phyloP scores from a whole-genome alignment of 2,797 vertebrate genomes.

The Pelobates cultripes region DNA sequence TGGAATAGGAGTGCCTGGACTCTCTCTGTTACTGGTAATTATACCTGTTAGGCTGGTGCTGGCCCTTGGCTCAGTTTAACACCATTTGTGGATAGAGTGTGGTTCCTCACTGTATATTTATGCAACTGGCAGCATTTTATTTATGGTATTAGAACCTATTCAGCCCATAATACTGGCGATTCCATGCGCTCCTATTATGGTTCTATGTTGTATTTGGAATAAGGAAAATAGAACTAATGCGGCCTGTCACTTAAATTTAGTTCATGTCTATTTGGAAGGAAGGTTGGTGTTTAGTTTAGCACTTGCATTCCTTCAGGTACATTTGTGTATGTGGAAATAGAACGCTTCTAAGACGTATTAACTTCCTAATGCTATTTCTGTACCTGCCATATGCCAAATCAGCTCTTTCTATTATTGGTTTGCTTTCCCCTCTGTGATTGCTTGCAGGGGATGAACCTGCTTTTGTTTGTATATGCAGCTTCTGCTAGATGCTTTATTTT shows the following conservation, averaged over 20 bases:
- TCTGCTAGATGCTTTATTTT: constrained; percentile 3
- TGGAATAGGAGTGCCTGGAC: too few species aligned
- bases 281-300: constrained; percentile 1
- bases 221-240: not conserved
- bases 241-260: constrained; percentile 12
- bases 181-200: not conserved
- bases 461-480: constrained; percentile 24
- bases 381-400: constrained; percentile 25
- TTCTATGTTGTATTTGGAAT: not conserved
- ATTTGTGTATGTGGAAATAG: constrained; percentile 39
- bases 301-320: constrained; percentile 14
- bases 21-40: too few species aligned
- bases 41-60: too few species aligned
- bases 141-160: too few species aligned
- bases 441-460: constrained; percentile 15
- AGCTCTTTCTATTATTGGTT: constrained; percentile 46
- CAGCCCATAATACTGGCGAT: not conserved
- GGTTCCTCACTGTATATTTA: too few species aligned
- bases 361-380: constrained; percentile 50
- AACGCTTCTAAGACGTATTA: constrained; percentile 45
- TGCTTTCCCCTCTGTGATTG: constrained; percentile 22
- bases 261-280: not conserved
- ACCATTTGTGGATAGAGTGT: too few species aligned
- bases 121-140: too few species aligned
- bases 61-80: too few species aligned